Evolutionary conservation across 30 jellyfish, hydroid and myxozoan species (phyloP).

Genomic region (Mastigias papua): DNA sequence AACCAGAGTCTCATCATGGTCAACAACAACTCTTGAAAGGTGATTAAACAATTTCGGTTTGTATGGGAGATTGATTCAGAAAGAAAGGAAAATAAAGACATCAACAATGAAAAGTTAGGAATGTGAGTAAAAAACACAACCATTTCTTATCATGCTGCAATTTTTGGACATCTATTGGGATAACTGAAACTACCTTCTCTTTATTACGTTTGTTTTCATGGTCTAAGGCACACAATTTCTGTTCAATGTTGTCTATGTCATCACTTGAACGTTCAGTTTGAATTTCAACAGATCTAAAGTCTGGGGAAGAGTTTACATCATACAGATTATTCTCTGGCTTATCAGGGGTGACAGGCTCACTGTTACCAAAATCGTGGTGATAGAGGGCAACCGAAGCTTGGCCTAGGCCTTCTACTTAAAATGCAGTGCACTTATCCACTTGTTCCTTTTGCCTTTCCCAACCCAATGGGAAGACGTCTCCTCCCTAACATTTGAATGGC

Average conservation of each 20-base stretch:
- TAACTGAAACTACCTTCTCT: constrained; percentile 1
- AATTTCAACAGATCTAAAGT: neutral
- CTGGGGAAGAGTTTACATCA: neutral
- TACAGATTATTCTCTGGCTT: neutral
- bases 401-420: constrained; percentile 6
- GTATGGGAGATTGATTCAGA: constrained; percentile 14
- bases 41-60: constrained; percentile 13
- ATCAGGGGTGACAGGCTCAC: constrained; percentile 2
- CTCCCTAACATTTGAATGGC: constrained; percentile 9
- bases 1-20: constrained; percentile 35
- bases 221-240: neutral
- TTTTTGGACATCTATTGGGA: neutral
- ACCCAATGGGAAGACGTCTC: constrained; percentile 14
- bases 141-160: constrained; percentile 24
- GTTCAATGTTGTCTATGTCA: constrained; percentile 14
- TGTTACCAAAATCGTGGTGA: neutral
- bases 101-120: constrained; percentile 1
- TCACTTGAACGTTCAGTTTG: neutral
- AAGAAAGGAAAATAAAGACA: constrained; percentile 2
- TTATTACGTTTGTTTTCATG: constrained; percentile 2
- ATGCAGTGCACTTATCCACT: neutral
- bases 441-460: constrained; percentile 25
- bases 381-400: neutral
- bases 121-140: constrained; percentile 4
- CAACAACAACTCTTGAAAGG: constrained; percentile 33